Percentiles rank a stretch among this genome's conserved stretches.
These are phyloP conservation scores for Ceratitis capitata DNA, from an alignment of 1,140 invertebrate genomes.

Conservation along the genomic window DNA sequence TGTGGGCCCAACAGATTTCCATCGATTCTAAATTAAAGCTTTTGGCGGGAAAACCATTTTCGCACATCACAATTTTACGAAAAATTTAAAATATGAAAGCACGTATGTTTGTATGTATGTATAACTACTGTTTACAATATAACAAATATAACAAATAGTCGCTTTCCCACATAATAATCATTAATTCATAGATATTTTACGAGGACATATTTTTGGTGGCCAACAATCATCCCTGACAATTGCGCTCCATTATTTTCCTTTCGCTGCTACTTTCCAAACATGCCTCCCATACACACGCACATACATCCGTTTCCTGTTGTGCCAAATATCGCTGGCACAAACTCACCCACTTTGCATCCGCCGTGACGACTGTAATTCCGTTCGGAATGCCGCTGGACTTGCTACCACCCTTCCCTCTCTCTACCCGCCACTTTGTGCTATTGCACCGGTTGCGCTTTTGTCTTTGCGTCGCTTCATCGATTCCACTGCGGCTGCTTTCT, in stretches of 20 bases:
- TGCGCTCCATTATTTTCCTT: constrained; percentile 3
- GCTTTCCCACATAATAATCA: not conserved
- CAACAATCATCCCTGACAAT: not conserved
- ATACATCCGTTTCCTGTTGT: not conserved
- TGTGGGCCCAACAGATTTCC: too few species aligned
- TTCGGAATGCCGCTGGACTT: not conserved
- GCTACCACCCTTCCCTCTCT: not conserved
- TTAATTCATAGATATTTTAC: too few species aligned
- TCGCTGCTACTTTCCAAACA: not conserved
- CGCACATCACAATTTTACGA: too few species aligned
- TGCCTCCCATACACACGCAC: not conserved
- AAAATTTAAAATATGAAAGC: too few species aligned
- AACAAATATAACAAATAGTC: too few species aligned
- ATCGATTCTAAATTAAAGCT: too few species aligned
- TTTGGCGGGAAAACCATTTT: too few species aligned
- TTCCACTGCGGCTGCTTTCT: not conserved
- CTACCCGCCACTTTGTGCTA: not conserved
- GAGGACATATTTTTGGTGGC: too few species aligned
- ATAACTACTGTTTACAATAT: too few species aligned
- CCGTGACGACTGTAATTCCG: not conserved
- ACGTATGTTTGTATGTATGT: too few species aligned
- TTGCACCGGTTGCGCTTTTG: constrained; percentile 31
- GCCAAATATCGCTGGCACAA: not conserved
- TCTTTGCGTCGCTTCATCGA: constrained; percentile 4
- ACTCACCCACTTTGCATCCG: not conserved